Percentiles rank a stretch among this genome's conserved stretches.
phyloP scores from a whole-genome alignment of 2,113 vertebrate species.

The Oncorhynchus masou region DNA sequence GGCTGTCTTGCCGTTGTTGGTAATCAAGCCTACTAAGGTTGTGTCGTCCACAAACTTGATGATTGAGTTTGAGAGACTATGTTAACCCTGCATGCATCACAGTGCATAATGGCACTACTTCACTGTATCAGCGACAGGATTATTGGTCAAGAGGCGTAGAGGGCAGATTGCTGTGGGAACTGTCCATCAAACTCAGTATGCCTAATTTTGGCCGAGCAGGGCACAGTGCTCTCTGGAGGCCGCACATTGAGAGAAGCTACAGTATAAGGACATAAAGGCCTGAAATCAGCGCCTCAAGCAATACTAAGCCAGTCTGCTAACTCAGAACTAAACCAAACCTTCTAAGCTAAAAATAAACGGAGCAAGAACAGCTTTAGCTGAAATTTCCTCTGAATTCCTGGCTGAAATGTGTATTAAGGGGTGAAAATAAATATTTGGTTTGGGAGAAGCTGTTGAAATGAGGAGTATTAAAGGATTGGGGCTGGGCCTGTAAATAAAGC shows the following conservation, averaged over 20 bases:
- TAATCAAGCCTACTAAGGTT: too few relatives aligned
- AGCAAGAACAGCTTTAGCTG: not conserved
- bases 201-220: not conserved
- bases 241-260: not conserved
- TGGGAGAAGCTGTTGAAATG: not conserved
- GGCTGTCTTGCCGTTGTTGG: too few relatives aligned
- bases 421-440: slow-evolving; percentile 14
- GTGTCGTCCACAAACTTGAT: too few relatives aligned
- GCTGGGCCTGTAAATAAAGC: too few relatives aligned
- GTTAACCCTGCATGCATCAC: too few relatives aligned
- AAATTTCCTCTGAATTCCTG: slow-evolving; percentile 8
- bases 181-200: not conserved
- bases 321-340: not conserved
- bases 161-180: not conserved
- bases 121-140: not conserved
- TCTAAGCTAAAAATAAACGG: slow-evolving; percentile 3
- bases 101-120: not conserved
- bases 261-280: not conserved
- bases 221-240: not conserved
- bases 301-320: not conserved
- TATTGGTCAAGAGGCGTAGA: not conserved
- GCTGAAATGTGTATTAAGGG: not conserved
- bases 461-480: not conserved
- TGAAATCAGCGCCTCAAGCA: not conserved
- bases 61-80: too few relatives aligned